A percentile compares a stretch with the other conserved stretches of the same genome.
Evolutionary conservation across 2,888 invertebrate species (phyloP).

Genomic region (Hirudinaria manillensis): DNA sequence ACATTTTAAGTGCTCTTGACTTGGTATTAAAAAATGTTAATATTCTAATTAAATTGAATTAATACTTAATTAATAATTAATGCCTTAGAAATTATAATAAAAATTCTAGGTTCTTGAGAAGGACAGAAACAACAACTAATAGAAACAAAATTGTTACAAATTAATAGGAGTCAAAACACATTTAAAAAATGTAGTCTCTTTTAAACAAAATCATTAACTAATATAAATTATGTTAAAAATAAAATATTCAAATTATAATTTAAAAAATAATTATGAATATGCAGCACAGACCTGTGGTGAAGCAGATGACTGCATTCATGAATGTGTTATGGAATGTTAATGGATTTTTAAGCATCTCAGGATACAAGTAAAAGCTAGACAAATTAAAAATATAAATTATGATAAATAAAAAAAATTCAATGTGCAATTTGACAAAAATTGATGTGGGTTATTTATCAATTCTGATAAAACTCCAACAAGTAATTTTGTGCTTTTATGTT

Average conservation of each 20-base stretch:
- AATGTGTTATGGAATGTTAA: slow-evolving; percentile 7
- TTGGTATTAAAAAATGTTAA: no score
- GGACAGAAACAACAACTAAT: no score
- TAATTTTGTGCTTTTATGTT: no score
- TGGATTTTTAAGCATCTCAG: slow-evolving; percentile 3
- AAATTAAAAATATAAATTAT: not conserved
- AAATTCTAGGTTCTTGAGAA: no score
- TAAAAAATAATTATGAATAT: not conserved
- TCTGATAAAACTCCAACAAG: not conserved
- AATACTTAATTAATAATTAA: no score
- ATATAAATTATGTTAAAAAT: not conserved
- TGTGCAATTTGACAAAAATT: not conserved
- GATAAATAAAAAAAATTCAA: not conserved
- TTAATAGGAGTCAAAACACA: not conserved
- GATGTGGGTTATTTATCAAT: not conserved
- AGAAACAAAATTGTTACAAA: no score
- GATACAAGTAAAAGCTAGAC: not conserved
- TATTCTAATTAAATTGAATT: no score
- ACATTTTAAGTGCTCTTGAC: not conserved
- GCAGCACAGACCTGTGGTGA: slow-evolving; percentile 1
- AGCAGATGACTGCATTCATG: not conserved
- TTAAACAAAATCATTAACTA: not conserved
- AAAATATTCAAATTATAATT: not conserved
- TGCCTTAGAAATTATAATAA: no score
- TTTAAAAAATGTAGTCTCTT: not conserved